Conservation (phyloP, 23 tunicate species). For the Halocynthia roretzi region DNA sequence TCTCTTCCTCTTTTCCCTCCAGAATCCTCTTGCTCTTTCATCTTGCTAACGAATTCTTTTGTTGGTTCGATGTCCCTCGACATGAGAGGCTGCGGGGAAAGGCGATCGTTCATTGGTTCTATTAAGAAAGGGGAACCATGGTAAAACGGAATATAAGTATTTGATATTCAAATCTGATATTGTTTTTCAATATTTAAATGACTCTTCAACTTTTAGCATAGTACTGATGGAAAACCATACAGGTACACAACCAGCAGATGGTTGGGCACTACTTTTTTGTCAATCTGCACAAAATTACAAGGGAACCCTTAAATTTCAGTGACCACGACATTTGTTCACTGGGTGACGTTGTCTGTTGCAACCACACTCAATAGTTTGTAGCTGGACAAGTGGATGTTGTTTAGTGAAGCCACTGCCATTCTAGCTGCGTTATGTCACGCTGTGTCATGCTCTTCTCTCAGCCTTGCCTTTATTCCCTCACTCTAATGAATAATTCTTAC, state of each 20-base stretch:
- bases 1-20: slow-evolving; percentile 22
- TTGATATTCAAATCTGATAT: not conserved
- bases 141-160: not conserved
- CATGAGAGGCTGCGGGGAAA: slow-evolving; percentile 14
- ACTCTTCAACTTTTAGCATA: not conserved
- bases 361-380: too few relatives aligned
- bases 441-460: too few relatives aligned
- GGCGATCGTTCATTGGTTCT: not conserved
- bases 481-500: too few relatives aligned
- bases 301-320: too few relatives aligned
- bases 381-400: too few relatives aligned
- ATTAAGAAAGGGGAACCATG: not conserved
- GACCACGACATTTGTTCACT: too few relatives aligned
- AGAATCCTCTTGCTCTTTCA: slow-evolving; percentile 23
- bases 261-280: not conserved
- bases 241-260: not conserved
- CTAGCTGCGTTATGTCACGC: too few relatives aligned
- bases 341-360: too few relatives aligned
- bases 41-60: slow-evolving; percentile 13
- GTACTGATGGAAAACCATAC: not conserved
- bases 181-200: not conserved
- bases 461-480: too few relatives aligned
- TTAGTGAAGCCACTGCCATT: too few relatives aligned
- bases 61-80: slow-evolving; percentile 13
- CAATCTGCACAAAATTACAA: not conserved